phyloP scores from a whole-genome alignment of 2,888 invertebrate genomes.

The Drosophila borealis region DNA sequence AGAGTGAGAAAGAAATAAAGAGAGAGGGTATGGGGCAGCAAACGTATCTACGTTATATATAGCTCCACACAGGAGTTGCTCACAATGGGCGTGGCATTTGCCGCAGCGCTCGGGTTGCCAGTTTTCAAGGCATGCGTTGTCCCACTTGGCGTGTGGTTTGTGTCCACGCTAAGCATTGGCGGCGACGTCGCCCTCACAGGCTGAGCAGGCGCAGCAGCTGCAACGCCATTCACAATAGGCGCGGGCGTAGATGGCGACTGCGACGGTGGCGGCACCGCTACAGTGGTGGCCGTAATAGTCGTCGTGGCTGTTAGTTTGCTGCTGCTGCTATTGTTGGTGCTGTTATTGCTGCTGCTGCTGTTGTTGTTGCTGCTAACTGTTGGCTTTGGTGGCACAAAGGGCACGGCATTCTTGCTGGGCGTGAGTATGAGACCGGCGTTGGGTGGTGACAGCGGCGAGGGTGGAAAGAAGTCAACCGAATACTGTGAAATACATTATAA shows the following conservation, averaged over 20 bases:
- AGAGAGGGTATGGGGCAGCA: neutral
- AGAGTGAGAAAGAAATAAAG: conserved; percentile 10
- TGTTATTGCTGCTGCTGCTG: conserved; percentile 23
- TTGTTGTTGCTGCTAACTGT: conserved; percentile 24
- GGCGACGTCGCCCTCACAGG: conserved; percentile 29
- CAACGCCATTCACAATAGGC: conserved; percentile 20
- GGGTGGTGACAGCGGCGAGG: conserved; percentile 77
- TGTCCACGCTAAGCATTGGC: conserved; percentile 66
- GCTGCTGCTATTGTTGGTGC: conserved; percentile 14
- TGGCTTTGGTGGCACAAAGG: conserved; percentile 71
- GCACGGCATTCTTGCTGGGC: conserved; percentile 68
- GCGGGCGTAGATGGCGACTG: neutral
- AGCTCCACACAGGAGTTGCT: conserved; percentile 81
- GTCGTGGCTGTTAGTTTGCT: conserved; percentile 28
- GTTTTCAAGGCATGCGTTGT: conserved; percentile 60
- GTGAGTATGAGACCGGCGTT: conserved; percentile 78
- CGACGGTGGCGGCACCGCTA: conserved; percentile 13
- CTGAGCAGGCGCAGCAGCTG: conserved; percentile 40
- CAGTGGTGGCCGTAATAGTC: conserved; percentile 15
- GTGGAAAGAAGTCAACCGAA: conserved; percentile 82
- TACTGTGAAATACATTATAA: conserved; percentile 65
- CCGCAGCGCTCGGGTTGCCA: conserved; percentile 37
- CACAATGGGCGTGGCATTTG: conserved; percentile 61
- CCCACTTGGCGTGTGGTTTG: conserved; percentile 43
- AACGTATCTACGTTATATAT: conserved; percentile 69